Conservation (phyloP, 2,797 vertebrate species). For the Brotula barbata region DNA sequence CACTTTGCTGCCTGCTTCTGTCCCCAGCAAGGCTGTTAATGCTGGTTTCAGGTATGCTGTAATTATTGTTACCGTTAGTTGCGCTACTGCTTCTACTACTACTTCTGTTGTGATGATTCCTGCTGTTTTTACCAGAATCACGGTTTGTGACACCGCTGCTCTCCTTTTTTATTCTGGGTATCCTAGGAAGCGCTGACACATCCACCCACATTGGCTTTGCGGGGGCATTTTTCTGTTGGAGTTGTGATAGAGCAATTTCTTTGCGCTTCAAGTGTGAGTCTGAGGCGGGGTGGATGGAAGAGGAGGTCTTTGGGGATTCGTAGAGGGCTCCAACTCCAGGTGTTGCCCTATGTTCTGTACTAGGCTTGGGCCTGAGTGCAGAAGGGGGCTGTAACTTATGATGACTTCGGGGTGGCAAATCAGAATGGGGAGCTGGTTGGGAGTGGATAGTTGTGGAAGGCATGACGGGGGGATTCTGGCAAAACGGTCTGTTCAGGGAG, state of each 20-base stretch:
- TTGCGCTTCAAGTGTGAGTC: conserved; percentile 54
- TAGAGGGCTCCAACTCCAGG: conserved; percentile 28
- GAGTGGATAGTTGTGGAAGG: conserved; percentile 28
- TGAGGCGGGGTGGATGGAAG: conserved; percentile 24
- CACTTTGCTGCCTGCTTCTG: conserved; percentile 74
- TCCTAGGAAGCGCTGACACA: conserved; percentile 89
- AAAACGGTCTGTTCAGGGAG: conserved; percentile 42
- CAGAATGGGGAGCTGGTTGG: conserved; percentile 23
- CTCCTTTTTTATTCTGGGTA: conserved; percentile 93
- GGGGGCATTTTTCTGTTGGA: conserved; percentile 65
- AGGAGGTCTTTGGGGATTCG: conserved; percentile 18
- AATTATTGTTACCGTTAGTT: conserved; percentile 34
- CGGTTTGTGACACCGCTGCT: conserved; percentile 34
- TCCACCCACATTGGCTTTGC: conserved; percentile 82
- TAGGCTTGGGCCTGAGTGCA: conserved; percentile 36
- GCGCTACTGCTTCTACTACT: conserved; percentile 64
- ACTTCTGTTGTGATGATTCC: conserved; percentile 33
- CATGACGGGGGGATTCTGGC: conserved; percentile 45
- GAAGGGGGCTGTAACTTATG: conserved; percentile 47
- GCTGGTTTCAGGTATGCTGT: conserved; percentile 77
- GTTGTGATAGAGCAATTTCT: conserved; percentile 29
- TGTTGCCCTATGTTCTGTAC: conserved; percentile 16
- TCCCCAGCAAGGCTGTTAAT: conserved; percentile 86
- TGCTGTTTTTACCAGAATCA: conserved; percentile 14
- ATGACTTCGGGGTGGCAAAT: conserved; percentile 39